Evolutionary conservation across 53 echinoderm and acorn worm species (phyloP).

Genomic region (Arbacia lixula): DNA sequence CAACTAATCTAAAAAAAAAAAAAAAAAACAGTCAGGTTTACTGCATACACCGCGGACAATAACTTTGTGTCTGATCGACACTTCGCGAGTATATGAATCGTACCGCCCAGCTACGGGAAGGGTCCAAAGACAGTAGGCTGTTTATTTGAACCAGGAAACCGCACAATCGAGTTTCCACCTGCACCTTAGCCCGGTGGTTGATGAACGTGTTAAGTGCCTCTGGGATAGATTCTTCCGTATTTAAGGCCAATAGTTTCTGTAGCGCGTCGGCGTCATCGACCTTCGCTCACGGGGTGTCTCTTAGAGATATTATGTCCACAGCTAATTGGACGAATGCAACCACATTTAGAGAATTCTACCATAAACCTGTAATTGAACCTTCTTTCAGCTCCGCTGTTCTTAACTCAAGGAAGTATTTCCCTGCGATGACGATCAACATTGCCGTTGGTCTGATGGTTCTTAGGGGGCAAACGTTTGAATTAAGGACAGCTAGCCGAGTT

Average conservation of each 20-base stretch:
- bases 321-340: constrained; percentile 25
- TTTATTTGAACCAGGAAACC: constrained; percentile 45
- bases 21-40: not conserved
- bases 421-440: constrained; percentile 1
- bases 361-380: not conserved
- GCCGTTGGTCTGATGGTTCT: not conserved
- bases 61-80: constrained; percentile 31
- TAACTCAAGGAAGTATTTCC: not conserved
- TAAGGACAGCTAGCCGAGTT: not conserved
- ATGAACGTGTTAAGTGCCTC: not conserved
- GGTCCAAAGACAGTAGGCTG: constrained; percentile 26
- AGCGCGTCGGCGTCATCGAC: constrained; percentile 51
- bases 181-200: constrained; percentile 52
- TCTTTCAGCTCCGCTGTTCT: constrained; percentile 23
- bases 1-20: not conserved
- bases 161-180: constrained; percentile 36
- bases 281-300: constrained; percentile 13
- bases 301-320: constrained; percentile 18
- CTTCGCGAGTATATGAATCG: constrained; percentile 14
- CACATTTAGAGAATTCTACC: constrained; percentile 52
- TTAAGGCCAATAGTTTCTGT: constrained; percentile 42
- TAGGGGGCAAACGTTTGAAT: not conserved
- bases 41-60: constrained; percentile 5
- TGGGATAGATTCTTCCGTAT: constrained; percentile 40
- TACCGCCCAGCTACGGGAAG: constrained; percentile 15